Evolutionary conservation across 2,888 invertebrate genomes (phyloP).

Genomic region (Pantelozetes paolii): DNA sequence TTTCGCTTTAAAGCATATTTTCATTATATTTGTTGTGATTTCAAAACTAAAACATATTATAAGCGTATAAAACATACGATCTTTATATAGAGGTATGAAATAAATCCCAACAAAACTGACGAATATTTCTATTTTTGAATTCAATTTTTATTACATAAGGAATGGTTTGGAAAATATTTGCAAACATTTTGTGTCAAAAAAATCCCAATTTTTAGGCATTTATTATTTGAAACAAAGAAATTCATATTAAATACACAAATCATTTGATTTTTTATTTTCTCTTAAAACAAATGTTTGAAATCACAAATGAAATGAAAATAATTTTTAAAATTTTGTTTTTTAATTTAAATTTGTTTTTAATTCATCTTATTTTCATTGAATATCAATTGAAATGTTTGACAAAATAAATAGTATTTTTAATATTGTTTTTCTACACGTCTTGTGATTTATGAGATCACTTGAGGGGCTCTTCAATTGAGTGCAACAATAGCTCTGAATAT

Average conservation of each 20-base stretch:
- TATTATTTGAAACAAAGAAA: not conserved
- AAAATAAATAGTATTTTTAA: too few relatives aligned
- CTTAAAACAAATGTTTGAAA: not conserved
- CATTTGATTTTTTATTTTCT: not conserved
- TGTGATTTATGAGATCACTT: slow-evolving; percentile 14
- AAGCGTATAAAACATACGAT: not conserved
- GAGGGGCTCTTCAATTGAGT: not conserved
- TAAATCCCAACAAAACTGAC: not conserved
- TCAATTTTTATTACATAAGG: not conserved
- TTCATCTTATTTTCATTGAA: too few relatives aligned
- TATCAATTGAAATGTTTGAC: too few relatives aligned
- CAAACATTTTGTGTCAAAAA: too few relatives aligned
- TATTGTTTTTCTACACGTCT: not conserved
- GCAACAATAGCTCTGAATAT: not conserved
- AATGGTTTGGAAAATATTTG: not conserved
- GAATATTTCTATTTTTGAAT: not conserved
- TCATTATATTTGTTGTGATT: slow-evolving; percentile 20
- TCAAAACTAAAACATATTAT: not conserved
- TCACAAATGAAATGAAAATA: not conserved
- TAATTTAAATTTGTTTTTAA: too few relatives aligned
- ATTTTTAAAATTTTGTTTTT: too few relatives aligned
- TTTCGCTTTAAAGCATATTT: slow-evolving; percentile 23
- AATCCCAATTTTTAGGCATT: not conserved
- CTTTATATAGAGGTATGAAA: slow-evolving; percentile 1
- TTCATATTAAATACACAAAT: not conserved